Percentiles rank a stretch among this genome's conserved stretches.
phyloP scores from a whole-genome alignment of 2,113 vertebrate genomes.

The Lucifuga dentata region DNA sequence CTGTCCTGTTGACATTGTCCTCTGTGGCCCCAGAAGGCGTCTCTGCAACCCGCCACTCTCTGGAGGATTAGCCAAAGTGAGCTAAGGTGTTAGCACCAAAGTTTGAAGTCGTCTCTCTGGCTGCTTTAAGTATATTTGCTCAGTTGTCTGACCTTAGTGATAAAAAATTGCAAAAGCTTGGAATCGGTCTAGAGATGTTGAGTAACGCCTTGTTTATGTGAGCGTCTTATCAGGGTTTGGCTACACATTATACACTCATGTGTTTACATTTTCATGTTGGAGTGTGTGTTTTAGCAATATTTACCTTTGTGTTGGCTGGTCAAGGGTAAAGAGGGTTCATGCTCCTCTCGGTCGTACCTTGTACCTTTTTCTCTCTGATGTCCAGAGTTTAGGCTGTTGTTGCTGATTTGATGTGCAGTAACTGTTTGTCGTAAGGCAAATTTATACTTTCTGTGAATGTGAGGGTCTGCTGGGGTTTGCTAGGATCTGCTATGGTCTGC shows the following conservation, averaged over 20 bases:
- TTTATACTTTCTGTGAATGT: no score
- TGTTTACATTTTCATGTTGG: conserved; percentile 59
- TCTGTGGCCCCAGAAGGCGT: conserved; percentile 32
- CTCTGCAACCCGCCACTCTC: conserved; percentile 19
- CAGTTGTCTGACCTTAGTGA: conserved; percentile 51
- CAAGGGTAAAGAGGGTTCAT: conserved; percentile 63
- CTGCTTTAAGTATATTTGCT: conserved; percentile 62
- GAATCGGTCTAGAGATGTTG: conserved; percentile 57
- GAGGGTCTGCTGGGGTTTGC: no score
- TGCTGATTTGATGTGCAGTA: conserved; percentile 8
- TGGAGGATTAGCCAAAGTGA: conserved; percentile 46
- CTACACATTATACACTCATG: conserved; percentile 48
- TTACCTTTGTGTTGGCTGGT: conserved; percentile 48
- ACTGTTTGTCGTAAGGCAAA: no score
- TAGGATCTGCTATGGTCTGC: no score
- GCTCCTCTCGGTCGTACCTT: conserved; percentile 25
- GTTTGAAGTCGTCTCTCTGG: neutral
- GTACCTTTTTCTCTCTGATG: conserved; percentile 22
- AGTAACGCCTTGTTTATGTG: conserved; percentile 60
- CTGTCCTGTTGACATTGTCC: conserved; percentile 62
- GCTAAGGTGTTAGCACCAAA: neutral
- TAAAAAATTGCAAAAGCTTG: conserved; percentile 51
- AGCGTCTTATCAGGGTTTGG: conserved; percentile 64
- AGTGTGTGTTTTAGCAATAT: conserved; percentile 54
- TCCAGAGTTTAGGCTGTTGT: neutral